These are phyloP conservation scores for Aptenodytes forsteri DNA, from an alignment of 2,113 vertebrate genomes.

Conservation along the genomic window DNA sequence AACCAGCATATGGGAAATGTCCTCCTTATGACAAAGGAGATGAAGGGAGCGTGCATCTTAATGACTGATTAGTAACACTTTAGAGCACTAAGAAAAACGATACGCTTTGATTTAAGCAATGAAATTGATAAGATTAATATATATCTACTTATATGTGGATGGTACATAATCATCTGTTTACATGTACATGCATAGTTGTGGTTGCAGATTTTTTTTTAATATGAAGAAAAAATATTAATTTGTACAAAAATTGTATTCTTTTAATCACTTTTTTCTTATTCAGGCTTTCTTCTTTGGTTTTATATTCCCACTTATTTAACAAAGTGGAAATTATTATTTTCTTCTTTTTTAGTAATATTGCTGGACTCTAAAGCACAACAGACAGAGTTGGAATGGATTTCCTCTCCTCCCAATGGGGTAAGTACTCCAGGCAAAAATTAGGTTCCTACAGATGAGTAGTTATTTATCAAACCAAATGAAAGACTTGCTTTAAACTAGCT, in stretches of 20 bases:
- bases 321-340: not conserved
- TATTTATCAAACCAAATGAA: not conserved
- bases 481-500: not conserved
- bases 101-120: not conserved
- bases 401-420: constrained; percentile 97
- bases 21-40: not conserved
- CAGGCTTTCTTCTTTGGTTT: not conserved
- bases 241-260: not conserved
- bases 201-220: not conserved
- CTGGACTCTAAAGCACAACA: constrained; percentile 99
- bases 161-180: not conserved
- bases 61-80: not conserved
- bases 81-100: not conserved
- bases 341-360: constrained; percentile 86
- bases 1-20: not conserved
- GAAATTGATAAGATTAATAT: not conserved
- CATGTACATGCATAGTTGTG: not conserved
- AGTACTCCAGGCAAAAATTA: constrained; percentile 61
- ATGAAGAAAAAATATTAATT: not conserved
- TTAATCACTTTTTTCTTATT: not conserved
- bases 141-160: not conserved
- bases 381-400: constrained; percentile 99
- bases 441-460: not conserved
- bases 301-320: not conserved
- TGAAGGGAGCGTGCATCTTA: not conserved